A percentile compares a stretch with the other conserved stretches of the same genome.
These are phyloP conservation scores for Tiphia femorata DNA, from an alignment of 2,888 invertebrate species.

Conservation along the genomic window DNA sequence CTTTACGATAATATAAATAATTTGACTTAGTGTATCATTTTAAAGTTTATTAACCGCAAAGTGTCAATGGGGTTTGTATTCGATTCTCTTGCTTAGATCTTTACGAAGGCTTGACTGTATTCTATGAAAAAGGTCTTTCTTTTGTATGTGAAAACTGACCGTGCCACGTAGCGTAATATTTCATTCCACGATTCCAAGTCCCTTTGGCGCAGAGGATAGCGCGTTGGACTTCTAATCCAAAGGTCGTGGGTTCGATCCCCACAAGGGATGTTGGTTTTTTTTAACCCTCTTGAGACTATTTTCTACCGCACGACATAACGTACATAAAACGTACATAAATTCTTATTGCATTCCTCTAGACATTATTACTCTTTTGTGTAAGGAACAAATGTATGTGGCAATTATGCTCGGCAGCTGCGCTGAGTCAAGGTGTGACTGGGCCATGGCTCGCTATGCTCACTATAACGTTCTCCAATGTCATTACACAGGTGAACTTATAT, in stretches of 20 bases:
- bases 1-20: too few relatives aligned
- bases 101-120: too few relatives aligned
- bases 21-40: too few relatives aligned
- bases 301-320: not conserved
- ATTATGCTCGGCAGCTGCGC: conserved; percentile 49
- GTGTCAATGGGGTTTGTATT: too few relatives aligned
- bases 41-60: too few relatives aligned
- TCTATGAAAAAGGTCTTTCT: too few relatives aligned
- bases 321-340: not conserved
- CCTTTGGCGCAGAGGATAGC: conserved; percentile 68
- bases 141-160: too few relatives aligned
- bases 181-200: conserved; percentile 39
- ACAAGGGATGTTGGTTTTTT: conserved; percentile 59
- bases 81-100: too few relatives aligned
- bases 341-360: not conserved
- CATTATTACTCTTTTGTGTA: not conserved
- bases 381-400: conserved; percentile 53
- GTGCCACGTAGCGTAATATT: not conserved
- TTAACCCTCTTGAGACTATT: not conserved
- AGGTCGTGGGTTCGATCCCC: conserved; percentile 68
- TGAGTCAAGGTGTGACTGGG: conserved; percentile 54
- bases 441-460: conserved; percentile 59
- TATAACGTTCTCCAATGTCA: conserved; percentile 44
- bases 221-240: conserved; percentile 68
- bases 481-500: conserved; percentile 45